Conservation (phyloP, 2,113 vertebrate species). For the Hemiscyllium ocellatum region DNA sequence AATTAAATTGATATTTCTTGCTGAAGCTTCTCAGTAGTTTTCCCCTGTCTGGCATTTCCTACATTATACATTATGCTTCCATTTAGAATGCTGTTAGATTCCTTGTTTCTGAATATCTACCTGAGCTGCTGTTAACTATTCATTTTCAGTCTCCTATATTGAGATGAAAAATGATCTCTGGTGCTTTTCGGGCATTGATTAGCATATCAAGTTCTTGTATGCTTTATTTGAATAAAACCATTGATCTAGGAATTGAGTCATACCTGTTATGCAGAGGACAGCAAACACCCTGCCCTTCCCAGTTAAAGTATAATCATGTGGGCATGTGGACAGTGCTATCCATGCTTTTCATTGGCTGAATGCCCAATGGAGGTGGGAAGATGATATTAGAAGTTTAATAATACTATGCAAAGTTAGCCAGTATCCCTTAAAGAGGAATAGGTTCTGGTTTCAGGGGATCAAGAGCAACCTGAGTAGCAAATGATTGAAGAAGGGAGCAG, state of each 20-base stretch:
- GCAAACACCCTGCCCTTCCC: background rate
- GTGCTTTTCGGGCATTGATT: background rate
- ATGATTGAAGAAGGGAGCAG: background rate
- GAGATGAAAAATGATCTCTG: background rate
- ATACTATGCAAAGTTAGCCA: no score
- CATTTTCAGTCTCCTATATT: background rate
- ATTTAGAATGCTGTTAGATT: background rate
- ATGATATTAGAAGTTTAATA: background rate
- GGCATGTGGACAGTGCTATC: background rate
- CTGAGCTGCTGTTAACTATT: background rate
- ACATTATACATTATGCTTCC: background rate
- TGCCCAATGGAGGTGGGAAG: background rate
- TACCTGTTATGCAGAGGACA: background rate
- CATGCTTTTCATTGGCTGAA: background rate
- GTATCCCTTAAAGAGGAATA: background rate
- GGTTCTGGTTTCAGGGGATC: background rate
- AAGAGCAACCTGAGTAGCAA: background rate
- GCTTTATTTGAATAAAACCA: background rate
- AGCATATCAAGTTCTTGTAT: background rate
- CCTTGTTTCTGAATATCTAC: background rate
- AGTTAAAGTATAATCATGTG: background rate
- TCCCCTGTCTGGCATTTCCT: background rate
- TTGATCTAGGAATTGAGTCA: background rate
- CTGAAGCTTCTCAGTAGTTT: background rate
- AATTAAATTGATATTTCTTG: slow-evolving; percentile 6